Evolutionary conservation across 2,888 invertebrate genomes (phyloP).

Genomic region (Xanthia togata): DNA sequence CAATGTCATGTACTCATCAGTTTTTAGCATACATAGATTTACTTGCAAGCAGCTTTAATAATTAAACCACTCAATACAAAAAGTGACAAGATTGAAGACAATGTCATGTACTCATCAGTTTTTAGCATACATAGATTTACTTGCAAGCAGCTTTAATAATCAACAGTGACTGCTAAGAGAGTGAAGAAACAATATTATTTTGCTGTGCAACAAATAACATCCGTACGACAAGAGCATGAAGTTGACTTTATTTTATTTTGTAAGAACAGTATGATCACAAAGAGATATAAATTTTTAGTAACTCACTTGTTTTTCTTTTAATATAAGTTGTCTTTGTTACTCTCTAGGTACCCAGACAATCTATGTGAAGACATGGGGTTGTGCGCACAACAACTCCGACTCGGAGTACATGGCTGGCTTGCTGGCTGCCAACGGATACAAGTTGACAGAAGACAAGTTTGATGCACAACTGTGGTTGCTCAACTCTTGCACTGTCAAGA

Average conservation of each 20-base stretch:
- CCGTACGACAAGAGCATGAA: background rate
- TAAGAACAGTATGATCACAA: constrained; percentile 1
- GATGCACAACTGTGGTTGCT: constrained; percentile 98
- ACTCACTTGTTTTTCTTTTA: background rate
- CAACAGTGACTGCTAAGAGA: background rate
- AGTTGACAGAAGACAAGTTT: constrained; percentile 94
- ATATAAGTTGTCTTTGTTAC: background rate
- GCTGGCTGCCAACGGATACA: constrained; percentile 96
- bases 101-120: background rate
- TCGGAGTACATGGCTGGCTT: constrained; percentile 99
- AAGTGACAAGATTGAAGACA: background rate
- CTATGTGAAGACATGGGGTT: constrained; percentile 99
- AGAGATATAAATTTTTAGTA: background rate
- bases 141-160: background rate
- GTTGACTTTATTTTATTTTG: constrained; percentile 6
- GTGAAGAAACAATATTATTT: background rate
- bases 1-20: background rate
- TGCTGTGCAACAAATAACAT: background rate
- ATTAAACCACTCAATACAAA: no score
- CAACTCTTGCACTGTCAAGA: constrained; percentile 99
- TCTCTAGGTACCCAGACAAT: constrained; percentile 93
- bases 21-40: background rate
- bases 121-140: no score
- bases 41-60: background rate
- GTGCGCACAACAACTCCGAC: constrained; percentile 99